A percentile compares a stretch with the other conserved stretches of the same genome.
These are phyloP conservation scores for Acanthacorydalis orientalis DNA, from an alignment of 2,888 invertebrate species.

Conservation along the genomic window DNA sequence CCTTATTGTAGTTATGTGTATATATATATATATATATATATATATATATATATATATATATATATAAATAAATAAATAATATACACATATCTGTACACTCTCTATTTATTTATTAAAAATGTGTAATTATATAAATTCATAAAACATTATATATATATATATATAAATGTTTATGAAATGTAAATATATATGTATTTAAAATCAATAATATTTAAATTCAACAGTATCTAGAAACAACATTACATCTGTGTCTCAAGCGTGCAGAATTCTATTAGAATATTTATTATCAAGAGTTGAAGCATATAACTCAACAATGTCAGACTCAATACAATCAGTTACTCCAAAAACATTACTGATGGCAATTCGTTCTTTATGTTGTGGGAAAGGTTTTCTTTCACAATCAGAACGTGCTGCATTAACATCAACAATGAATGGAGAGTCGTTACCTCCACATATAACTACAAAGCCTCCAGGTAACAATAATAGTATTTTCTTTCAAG, in stretches of 20 bases:
- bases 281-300: conserved; percentile 31
- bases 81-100: not conserved
- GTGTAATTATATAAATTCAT: too few species aligned
- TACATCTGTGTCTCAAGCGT: conserved; percentile 47
- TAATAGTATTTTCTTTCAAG: conserved; percentile 2
- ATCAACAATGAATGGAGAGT: conserved; percentile 56
- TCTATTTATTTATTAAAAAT: too few species aligned
- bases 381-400: conserved; percentile 49
- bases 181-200: too few species aligned
- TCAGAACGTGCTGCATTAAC: conserved; percentile 63
- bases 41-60: not conserved
- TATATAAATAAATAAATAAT: not conserved
- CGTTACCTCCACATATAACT: conserved; percentile 33
- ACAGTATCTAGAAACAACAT: conserved; percentile 52
- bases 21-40: not conserved
- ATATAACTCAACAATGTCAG: conserved; percentile 17
- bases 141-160: too few species aligned
- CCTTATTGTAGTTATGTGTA: too few species aligned
- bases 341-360: conserved; percentile 41
- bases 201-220: conserved; percentile 10
- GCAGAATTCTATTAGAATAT: conserved; percentile 48
- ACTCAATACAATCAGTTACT: conserved; percentile 15
- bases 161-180: not conserved
- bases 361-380: conserved; percentile 56
- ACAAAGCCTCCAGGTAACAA: conserved; percentile 24